A percentile compares a stretch with the other conserved stretches of the same genome.
Evolutionary conservation across 2,113 vertebrate genomes (phyloP).

Genomic region (Chaetodon trifascialis): DNA sequence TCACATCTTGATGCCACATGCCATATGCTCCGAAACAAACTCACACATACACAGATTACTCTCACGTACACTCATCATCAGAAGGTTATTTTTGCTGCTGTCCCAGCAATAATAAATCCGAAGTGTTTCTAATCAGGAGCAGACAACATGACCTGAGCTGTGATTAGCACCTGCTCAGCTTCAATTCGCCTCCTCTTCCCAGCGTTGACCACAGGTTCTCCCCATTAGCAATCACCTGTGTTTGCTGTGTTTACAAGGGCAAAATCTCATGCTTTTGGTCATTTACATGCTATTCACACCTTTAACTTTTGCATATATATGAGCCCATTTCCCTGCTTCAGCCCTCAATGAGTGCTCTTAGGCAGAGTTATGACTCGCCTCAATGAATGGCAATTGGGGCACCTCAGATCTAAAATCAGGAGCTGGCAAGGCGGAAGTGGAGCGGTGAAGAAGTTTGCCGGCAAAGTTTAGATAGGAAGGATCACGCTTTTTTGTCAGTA

Average conservation of each 20-base stretch:
- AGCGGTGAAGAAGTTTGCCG: constrained; percentile 13
- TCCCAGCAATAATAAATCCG: constrained; percentile 35
- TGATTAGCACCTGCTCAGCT: constrained; percentile 50
- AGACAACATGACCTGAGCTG: constrained; percentile 44
- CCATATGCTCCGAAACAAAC: constrained; percentile 17
- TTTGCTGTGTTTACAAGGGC: constrained; percentile 71
- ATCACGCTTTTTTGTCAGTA: constrained; percentile 8
- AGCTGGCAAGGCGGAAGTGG: constrained; percentile 12
- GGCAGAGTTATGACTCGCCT: constrained; percentile 60
- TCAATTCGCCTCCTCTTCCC: background rate
- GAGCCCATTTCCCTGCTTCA: constrained; percentile 66
- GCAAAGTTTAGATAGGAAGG: constrained; percentile 33
- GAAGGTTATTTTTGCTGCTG: constrained; percentile 37
- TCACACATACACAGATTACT: constrained; percentile 22
- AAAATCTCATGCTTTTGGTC: constrained; percentile 47
- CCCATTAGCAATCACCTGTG: constrained; percentile 63
- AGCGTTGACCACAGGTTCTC: constrained; percentile 48
- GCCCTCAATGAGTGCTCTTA: constrained; percentile 65
- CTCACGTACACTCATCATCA: constrained; percentile 17
- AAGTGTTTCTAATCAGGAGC: constrained; percentile 44
- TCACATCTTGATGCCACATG: background rate
- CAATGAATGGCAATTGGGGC: constrained; percentile 55
- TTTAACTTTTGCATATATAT: constrained; percentile 74
- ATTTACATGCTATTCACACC: constrained; percentile 74
- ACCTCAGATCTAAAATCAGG: constrained; percentile 45